These are phyloP conservation scores for Simalia tracyae DNA, from an alignment of 2,797 vertebrate genomes.

Conservation along the genomic window DNA sequence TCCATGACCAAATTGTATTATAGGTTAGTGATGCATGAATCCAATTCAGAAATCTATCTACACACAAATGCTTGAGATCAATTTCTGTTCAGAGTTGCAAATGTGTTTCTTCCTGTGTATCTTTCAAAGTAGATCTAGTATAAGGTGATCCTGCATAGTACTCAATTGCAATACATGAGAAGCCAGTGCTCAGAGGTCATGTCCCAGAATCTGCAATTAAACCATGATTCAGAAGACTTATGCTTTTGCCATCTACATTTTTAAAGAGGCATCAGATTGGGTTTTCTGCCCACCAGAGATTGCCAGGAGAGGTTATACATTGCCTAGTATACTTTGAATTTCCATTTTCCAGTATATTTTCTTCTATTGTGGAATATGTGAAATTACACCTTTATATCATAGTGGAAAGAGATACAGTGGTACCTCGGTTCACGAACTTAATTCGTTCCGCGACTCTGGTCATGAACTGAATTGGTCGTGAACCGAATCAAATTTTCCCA, in stretches of 20 bases:
- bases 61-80: background rate
- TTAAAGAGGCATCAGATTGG: background rate
- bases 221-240: background rate
- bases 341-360: background rate
- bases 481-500: no score
- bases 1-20: background rate
- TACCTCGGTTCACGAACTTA: no score
- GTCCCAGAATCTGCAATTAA: background rate
- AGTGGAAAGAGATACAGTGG: background rate
- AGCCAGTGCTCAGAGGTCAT: background rate
- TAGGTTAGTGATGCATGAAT: background rate
- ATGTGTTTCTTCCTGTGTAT: background rate
- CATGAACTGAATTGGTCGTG: no score
- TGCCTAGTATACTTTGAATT: background rate
- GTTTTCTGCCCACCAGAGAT: background rate
- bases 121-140: background rate
- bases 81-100: background rate
- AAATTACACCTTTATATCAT: background rate
- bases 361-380: background rate
- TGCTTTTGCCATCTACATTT: background rate
- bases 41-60: background rate
- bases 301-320: background rate
- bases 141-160: background rate
- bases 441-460: no score
- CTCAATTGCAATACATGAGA: background rate